phyloP scores from a whole-genome alignment of 2,113 vertebrate species.

The Aviceda subcristata region DNA sequence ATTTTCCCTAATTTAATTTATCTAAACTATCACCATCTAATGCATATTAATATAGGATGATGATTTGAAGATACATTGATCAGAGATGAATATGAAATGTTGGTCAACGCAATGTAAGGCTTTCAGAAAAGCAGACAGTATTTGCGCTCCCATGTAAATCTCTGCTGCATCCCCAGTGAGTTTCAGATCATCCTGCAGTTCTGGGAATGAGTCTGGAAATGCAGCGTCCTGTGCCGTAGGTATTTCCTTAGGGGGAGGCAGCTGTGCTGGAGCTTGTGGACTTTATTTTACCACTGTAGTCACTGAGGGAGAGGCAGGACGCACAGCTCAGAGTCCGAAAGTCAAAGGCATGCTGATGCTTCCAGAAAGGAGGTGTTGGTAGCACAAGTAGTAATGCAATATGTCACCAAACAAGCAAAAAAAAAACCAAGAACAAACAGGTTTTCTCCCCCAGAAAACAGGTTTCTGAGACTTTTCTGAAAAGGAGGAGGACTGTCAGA shows the following conservation, averaged over 20 bases:
- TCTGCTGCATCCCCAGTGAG: background rate
- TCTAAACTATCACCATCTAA: background rate
- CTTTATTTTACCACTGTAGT: background rate
- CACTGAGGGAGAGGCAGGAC: background rate
- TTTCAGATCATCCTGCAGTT: background rate
- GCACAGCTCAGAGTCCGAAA: background rate
- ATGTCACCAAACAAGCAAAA: background rate
- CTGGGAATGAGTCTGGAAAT: background rate
- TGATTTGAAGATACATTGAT: background rate
- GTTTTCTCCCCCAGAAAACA: background rate
- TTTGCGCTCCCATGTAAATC: background rate
- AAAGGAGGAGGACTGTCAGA: background rate
- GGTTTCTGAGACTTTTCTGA: background rate
- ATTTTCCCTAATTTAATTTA: background rate
- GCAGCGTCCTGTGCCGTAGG: background rate
- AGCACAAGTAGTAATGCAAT: background rate
- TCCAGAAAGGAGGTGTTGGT: background rate
- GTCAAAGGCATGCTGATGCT: background rate
- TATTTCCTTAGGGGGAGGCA: background rate
- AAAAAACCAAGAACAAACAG: background rate
- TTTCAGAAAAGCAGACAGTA: background rate
- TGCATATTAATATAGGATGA: background rate
- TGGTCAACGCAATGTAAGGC: background rate
- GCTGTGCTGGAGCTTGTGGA: background rate
- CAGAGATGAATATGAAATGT: background rate